phyloP scores from a whole-genome alignment of 2,888 invertebrate species.

The Cephus rjabovi region DNA sequence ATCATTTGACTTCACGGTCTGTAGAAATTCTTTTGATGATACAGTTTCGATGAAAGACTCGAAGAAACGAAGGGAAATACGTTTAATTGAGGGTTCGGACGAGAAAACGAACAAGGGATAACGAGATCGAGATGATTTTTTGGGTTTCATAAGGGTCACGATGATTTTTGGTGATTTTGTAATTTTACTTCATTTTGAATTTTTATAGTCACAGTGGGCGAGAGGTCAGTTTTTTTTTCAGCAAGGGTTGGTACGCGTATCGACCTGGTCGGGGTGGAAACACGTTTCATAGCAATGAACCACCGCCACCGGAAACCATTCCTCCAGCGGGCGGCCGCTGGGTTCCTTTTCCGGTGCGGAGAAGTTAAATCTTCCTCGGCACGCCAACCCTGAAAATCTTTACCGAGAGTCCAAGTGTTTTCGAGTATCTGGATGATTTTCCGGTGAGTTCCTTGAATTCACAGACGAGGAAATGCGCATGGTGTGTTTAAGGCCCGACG shows the following conservation, averaged over 20 bases:
- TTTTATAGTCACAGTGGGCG: neutral
- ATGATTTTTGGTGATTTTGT: neutral
- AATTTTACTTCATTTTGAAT: neutral
- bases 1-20: neutral
- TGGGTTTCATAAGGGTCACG: neutral
- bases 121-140: neutral
- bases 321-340: conserved; percentile 51
- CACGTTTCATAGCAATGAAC: conserved; percentile 42
- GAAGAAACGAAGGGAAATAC: neutral
- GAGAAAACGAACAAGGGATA: neutral
- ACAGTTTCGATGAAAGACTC: neutral
- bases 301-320: conserved; percentile 58
- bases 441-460: neutral
- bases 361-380: conserved; percentile 56
- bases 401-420: neutral
- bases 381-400: conserved; percentile 44
- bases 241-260: conserved; percentile 36
- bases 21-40: neutral
- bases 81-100: neutral
- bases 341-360: conserved; percentile 57
- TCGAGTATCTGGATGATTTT: neutral
- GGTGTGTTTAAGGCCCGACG: neutral
- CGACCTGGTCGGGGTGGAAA: conserved; percentile 34
- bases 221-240: neutral
- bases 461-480: neutral